Base-by-base conservation (phyloP, 2,113 vertebrate species). In the Galeopterus variegatus region DNA sequence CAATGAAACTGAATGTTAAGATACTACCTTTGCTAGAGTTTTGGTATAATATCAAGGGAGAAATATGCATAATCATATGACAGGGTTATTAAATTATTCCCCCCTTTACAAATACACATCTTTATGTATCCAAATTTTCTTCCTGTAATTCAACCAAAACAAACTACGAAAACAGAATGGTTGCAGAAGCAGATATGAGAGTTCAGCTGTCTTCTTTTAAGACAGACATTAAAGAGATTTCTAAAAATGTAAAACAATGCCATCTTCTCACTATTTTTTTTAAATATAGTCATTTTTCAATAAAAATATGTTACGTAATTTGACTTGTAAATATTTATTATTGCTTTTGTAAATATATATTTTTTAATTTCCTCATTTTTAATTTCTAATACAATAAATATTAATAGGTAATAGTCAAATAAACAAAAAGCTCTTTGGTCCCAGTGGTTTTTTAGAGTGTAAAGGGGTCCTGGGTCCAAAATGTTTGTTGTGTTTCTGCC, bases 71-170 rank as follows among this genome's bases (percentile, higher is more conserved):
- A 80, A 92, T 45, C 36, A 86, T 36, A 15, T 58, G 54, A 56
- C 54, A 76, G 41, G 13, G 6, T 52, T 82, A 85, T 92, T 89
- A 69, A 95, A 70, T 85, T 41, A 76, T 81, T n/a, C 10, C 18
- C 83, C 69, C 67, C 19, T 62, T 95, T 52, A 21, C 36, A 79
- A 81, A 67, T 24, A 24, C 15, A 72, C 56, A 60, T 50, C 10
- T 69, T 56, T 90, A 11, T 75, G 8, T 33, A 18, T 60, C 80
- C 31, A 72, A 41, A 31, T 77, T 60, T 83, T 77, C 65, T 81
- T 88, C 21, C 19, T 89, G 17, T 73, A 95, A 79, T 88, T 83
- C 81, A 90, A 62, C 18, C 8, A 45, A 82, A 92, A 64, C 4
- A 90, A 70, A n/a, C 81, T 50, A 33, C 33, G 64, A 15, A 67